These are phyloP conservation scores for Apostichopus parvimensis DNA, from an alignment of 35 echinoderm and acorn worm genomes.

Conservation along the genomic window DNA sequence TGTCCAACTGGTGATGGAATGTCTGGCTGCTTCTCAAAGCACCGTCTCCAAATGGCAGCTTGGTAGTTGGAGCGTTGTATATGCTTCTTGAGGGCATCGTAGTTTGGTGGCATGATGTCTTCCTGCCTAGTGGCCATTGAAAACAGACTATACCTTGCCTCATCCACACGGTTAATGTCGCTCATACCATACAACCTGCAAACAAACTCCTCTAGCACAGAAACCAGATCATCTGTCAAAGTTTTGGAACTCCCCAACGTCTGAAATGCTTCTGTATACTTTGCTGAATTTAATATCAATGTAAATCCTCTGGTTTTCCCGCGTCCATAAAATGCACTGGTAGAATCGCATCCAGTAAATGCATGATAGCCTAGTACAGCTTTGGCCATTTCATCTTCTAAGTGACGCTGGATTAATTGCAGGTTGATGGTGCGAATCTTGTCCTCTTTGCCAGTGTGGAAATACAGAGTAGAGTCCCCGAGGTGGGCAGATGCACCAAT, in stretches of 20 bases:
- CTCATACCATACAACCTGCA: conserved; percentile 48
- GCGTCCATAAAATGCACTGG: conserved; percentile 64
- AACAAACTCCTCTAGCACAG: conserved; percentile 49
- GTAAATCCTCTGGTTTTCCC: conserved; percentile 58
- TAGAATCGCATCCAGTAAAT: background rate
- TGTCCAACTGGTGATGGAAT: conserved; percentile 44
- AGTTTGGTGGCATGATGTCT: conserved; percentile 69
- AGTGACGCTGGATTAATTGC: too few species aligned
- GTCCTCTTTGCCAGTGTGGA: too few species aligned
- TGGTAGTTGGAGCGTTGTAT: conserved; percentile 43
- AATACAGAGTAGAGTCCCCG: background rate
- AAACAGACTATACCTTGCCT: conserved; percentile 12
- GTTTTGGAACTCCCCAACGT: conserved; percentile 23
- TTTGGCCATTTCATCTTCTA: too few species aligned
- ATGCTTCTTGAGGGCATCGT: conserved; percentile 60
- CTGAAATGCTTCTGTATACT: background rate
- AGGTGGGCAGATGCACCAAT: too few species aligned
- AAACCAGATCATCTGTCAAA: conserved; percentile 30
- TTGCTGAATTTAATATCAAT: background rate
- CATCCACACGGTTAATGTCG: conserved; percentile 14
- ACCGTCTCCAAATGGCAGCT: background rate
- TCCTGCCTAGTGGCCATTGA: conserved; percentile 9
- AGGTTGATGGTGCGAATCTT: too few species aligned
- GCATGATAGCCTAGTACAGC: too few species aligned
- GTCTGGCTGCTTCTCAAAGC: background rate